Percentiles rank a stretch among this genome's conserved stretches.
Conservation (phyloP, 2,797 vertebrate species). For the Decapterus maruadsi region DNA sequence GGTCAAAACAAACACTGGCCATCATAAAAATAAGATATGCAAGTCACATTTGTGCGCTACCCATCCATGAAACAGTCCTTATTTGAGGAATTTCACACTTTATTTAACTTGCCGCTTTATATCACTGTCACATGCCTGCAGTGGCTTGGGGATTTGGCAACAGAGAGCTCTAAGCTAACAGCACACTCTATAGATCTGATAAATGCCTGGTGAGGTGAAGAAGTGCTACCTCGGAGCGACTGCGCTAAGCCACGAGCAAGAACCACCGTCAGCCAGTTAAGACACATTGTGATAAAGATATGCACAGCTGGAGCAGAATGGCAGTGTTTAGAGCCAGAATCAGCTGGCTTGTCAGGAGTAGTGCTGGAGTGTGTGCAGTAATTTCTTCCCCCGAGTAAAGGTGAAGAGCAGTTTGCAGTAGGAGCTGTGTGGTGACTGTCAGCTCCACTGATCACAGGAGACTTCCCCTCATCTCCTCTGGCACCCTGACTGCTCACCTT, state of each 20-base stretch:
- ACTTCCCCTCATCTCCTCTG: constrained; percentile 81
- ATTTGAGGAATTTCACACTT: constrained; percentile 88
- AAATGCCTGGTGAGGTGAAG: constrained; percentile 72
- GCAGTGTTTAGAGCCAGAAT: constrained; percentile 82
- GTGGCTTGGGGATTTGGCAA: constrained; percentile 65
- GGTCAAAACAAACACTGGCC: constrained; percentile 77
- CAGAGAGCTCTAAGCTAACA: constrained; percentile 66
- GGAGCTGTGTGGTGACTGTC: constrained; percentile 81
- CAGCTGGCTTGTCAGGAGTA: constrained; percentile 82
- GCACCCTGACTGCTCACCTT: constrained; percentile 97
- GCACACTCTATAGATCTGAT: constrained; percentile 74
- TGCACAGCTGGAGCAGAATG: constrained; percentile 84
- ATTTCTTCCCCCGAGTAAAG: constrained; percentile 87
- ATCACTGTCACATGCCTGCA: constrained; percentile 79
- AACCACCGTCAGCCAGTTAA: constrained; percentile 78
- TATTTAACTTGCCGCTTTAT: constrained; percentile 86
- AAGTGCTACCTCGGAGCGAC: constrained; percentile 67
- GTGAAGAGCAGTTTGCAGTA: constrained; percentile 80
- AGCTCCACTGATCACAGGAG: constrained; percentile 84
- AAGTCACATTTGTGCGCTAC: constrained; percentile 73
- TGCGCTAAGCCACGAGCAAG: constrained; percentile 60
- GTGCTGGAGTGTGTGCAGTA: constrained; percentile 82
- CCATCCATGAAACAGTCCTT: constrained; percentile 81
- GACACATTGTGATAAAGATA: constrained; percentile 84
- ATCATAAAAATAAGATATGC: constrained; percentile 77